Evolutionary conservation across 2,888 invertebrate species (phyloP), one percentile per base, ranked within the genome.

Genomic region (Agrochola macilenta): DNA sequence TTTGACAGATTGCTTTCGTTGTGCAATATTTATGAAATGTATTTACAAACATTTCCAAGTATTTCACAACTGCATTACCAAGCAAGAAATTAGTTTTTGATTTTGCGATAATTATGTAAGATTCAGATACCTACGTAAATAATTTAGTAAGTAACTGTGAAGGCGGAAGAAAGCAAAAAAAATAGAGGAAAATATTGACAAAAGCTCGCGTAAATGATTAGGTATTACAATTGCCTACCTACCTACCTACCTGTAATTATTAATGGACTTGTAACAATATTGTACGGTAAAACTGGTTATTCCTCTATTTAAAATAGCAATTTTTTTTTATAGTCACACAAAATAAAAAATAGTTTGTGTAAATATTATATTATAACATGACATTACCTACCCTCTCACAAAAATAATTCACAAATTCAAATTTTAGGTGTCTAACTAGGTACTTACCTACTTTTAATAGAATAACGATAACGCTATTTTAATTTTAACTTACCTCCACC

Each of bases 21-120:
- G 88, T 87, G 88, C 88, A 87, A 86, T 83, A 83, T 78, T 76
- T 79, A 76, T 75, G 76, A 74, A 80, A 85, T 82, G 14, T 68
- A 83, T 70, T 66, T 70, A 69, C 30, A 52, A 80, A 82, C 52
- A 83, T 23, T 60, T 30, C 14, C 5, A 52, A 26, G 43, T 68
- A 84, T 81, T 79, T 70, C 66, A 68, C 66, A 81, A 79, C 11
- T 79, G 35, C 43, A 23, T 43, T 57, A n/a, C 5, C 1, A 63
- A 64, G 5, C 8, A 58, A 52, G 17, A 76, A 69, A 57, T 43
- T 46, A 8, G 14, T 49, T 17, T 54, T 52, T 26, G 0, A 46
- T 57, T 39, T 79, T 49, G 17, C 11, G 11, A 60, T 60, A 65
- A 2, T 35, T 49, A 39, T 1, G 14, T 30, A 43, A 60, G 43